Base-by-base conservation (phyloP, 2,113 vertebrate genomes). In the Opisthocomus hoazin region DNA sequence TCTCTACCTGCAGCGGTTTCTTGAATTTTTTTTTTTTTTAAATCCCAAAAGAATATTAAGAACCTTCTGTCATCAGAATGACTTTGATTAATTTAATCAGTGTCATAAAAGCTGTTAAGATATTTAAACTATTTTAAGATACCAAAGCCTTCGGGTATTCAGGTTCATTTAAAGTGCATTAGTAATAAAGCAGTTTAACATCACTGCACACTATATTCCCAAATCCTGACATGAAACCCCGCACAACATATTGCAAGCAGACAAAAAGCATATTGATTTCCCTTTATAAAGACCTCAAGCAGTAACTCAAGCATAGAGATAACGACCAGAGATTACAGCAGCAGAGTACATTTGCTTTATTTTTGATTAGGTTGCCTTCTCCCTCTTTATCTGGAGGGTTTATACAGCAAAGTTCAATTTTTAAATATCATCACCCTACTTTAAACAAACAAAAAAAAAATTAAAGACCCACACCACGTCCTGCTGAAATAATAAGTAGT, bases 101-200 rank as follows among this genome's bases (percentile, higher is more conserved):
- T n/a, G 91, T 65, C 78, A 82, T 13, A 13, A 91, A 89, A 95
- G 57, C 45, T 89, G 57, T 75, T 84, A 91, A 79, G 39, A 64
- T 64, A 95, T 61, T 91, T 58, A 60, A 94, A 77, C 27, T 91
- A 89, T 82, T 91, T 87, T 69, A 84, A 76, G 77, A 89, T 41
- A 68, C 6, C 37, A 85, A 93, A 75, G 36, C 74, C 91, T 56
- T 71, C 81, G 46, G 46, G 76, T 92, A 87, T 75, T 77, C 61
- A 87, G 75, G 84, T 96, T 96, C 89, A 91, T 79, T 87, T 90
- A 79, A 95, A 96, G 87, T 91, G 73, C 56, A 60, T 61, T 84
- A 51, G 58, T 46, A 93, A 80, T 77, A 96, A 95, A 87, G 65
- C 78, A 91, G 65, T 96, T 94, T 87, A 94, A 89, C 77, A 91